Conservation (phyloP, 2,888 invertebrate species). For the Caenorhabditis macrosperma region DNA sequence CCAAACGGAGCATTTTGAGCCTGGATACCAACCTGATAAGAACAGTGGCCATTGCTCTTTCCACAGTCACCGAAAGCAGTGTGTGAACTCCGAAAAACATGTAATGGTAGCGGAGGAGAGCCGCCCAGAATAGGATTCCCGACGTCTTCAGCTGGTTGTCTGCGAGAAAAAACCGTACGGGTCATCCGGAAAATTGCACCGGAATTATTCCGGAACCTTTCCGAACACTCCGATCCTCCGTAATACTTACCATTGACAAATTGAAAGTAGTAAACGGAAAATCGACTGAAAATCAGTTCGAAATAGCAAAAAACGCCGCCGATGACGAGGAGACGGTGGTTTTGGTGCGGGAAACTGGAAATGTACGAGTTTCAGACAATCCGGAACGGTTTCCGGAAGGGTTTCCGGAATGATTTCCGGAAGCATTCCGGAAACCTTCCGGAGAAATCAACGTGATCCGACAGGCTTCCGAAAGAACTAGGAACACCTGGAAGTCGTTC, state of each 20-base stretch:
- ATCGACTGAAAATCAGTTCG: conserved; percentile 38
- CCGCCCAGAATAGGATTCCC: conserved; percentile 32
- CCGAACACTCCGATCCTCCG: too few relatives aligned
- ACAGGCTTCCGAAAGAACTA: too few relatives aligned
- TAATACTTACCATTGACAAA: conserved; percentile 1
- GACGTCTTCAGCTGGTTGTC: neutral
- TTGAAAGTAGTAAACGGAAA: conserved; percentile 28
- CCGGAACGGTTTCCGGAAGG: neutral
- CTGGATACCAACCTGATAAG: neutral
- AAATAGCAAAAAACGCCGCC: conserved; percentile 17
- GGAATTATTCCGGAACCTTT: too few relatives aligned
- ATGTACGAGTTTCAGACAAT: too few relatives aligned
- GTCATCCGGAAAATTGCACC: too few relatives aligned
- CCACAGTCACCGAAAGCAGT: conserved; percentile 17
- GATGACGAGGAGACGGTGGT: conserved; percentile 24
- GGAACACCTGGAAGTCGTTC: too few relatives aligned
- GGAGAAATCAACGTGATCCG: too few relatives aligned
- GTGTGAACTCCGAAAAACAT: conserved; percentile 45
- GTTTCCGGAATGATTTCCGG: neutral
- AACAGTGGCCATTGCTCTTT: conserved; percentile 35
- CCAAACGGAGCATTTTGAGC: neutral
- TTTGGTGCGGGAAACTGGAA: conserved; percentile 34
- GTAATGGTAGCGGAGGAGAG: conserved; percentile 47
- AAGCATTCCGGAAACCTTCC: neutral
- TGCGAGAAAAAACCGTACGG: neutral